Evolutionary conservation across 2,113 vertebrate species (phyloP), one percentile per base, ranked within the genome.

Genomic region (Eira barbara): DNA sequence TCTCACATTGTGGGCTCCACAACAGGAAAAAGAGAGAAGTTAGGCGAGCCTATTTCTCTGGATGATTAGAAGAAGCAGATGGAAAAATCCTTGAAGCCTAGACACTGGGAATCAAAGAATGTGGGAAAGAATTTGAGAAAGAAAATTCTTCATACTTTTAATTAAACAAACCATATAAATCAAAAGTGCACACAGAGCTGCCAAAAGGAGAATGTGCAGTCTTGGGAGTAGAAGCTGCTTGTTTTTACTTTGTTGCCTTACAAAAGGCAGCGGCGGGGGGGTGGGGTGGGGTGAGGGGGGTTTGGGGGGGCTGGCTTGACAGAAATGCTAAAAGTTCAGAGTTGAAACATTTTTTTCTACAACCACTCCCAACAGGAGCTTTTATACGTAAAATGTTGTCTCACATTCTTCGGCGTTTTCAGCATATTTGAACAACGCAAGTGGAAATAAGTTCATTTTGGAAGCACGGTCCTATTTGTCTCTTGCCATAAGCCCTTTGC

Each of bases 111-210:
- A 80, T 87, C 39, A 57, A 76, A 45, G 86, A 96, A 93, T 92
- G 52, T 83, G 29, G 91, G 83, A 89, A 95, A 95, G 52, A 84
- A 92, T 89, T 95, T 92, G 23, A 61, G 42, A 92, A 63, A 23
- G 36, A 61, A 45, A 92, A 49, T 78, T 95, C n/a, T 84, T 95
- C 74, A 83, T 87, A 92, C 45, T 88, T 96, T 85, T 57, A 95
- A 94, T 94, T 96, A 87, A 97, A 83, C 79, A 95, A 92, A 94
- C 3, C 91, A 95, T 73, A 49, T 71, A 95, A 96, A 87, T 90
- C 65, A 95, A 42, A 89, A 93, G 57, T n/a, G 20, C 55, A 92
- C 95, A 89, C n/a, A 47, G 36, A 96, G 31, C 67, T 98, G 29
- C 63, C 86, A 94, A 73, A 88, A 83, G 42, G 74, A 89, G 47